Evolutionary conservation across 2,113 vertebrate genomes (phyloP).

Genomic region (Fulmarus glacialis): DNA sequence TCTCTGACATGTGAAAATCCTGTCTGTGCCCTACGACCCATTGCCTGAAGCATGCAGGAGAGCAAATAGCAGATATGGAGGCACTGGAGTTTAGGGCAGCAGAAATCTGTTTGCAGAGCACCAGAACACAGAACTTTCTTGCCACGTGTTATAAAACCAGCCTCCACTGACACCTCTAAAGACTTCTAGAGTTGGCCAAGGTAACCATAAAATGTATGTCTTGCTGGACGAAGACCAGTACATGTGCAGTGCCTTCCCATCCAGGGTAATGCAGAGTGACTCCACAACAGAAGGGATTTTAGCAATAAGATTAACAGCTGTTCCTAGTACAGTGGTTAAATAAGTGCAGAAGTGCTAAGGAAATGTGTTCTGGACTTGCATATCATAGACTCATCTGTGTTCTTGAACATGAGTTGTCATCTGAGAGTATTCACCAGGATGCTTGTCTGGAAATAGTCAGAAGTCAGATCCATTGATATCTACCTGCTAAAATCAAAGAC

Average conservation of each 20-base stretch:
- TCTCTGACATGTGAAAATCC: not conserved
- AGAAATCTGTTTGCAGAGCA: not conserved
- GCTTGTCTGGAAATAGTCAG: not conserved
- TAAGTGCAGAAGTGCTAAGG: not conserved
- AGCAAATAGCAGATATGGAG: not conserved
- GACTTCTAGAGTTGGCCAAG: not conserved
- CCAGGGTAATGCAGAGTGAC: not conserved
- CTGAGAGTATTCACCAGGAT: not conserved
- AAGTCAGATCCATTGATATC: not conserved
- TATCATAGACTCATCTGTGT: fast-evolving
- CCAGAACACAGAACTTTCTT: not conserved
- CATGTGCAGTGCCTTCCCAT: not conserved
- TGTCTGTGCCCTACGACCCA: not conserved
- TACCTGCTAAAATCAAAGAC: not conserved
- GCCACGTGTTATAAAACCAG: not conserved
- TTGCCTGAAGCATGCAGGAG: not conserved
- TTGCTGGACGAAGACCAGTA: not conserved
- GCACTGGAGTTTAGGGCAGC: not conserved
- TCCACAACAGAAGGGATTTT: not conserved
- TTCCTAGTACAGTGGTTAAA: not conserved
- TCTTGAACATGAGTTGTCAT: not conserved
- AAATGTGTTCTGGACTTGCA: not conserved
- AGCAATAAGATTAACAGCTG: not conserved
- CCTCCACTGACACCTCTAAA: not conserved
- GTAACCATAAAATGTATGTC: not conserved